Base-by-base conservation (phyloP, 2,888 invertebrate species). In the Argyresthia goedartella region DNA sequence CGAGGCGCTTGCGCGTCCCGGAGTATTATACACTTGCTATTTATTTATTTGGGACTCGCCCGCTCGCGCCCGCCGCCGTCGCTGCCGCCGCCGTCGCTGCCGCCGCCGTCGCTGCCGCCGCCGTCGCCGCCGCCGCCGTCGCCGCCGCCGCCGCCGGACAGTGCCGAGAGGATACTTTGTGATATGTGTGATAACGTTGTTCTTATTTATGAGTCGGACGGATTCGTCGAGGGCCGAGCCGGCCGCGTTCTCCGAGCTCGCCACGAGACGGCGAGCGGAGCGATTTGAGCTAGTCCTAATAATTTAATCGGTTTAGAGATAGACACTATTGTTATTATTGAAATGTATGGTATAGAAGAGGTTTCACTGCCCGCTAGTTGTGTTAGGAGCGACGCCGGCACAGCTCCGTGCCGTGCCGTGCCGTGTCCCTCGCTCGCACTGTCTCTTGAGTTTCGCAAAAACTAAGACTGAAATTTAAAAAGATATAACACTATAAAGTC, bases 391-490 rank as follows among this genome's bases (percentile, higher is more conserved):
- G 66, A 60, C 65, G 61, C 65, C 59, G 63, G n/a, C n/a, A n/a
- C n/a, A n/a, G n/a, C n/a, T n/a, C n/a, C n/a, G n/a, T n/a, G n/a
- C n/a, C n/a, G n/a, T n/a, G n/a, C n/a, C n/a, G n/a, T n/a, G n/a
- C n/a, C n/a, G n/a, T n/a, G n/a, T n/a, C n/a, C n/a, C n/a, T 71
- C 73, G 76, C 78, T 73, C 72, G 78, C 78, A 71, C 81, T 77
- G 72, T 74, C 76, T 72, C 57, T 73, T 71, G 77, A 76, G 78
- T 82, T 79, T 80, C 77, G 80, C 81, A 76, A 80, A 75, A 75
- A 81, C 86, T 78, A 86, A 87, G 87, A 87, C 87, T 87, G 87
- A 87, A 73, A 80, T 80, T 77, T 76, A 80, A 76, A 72, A 81
- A 75, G 76, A 82, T 81, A 75, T 71, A 73, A 81, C 81, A 72